Conservation (phyloP, 2,113 vertebrate genomes). For the Lycocorax pyrrhopterus region DNA sequence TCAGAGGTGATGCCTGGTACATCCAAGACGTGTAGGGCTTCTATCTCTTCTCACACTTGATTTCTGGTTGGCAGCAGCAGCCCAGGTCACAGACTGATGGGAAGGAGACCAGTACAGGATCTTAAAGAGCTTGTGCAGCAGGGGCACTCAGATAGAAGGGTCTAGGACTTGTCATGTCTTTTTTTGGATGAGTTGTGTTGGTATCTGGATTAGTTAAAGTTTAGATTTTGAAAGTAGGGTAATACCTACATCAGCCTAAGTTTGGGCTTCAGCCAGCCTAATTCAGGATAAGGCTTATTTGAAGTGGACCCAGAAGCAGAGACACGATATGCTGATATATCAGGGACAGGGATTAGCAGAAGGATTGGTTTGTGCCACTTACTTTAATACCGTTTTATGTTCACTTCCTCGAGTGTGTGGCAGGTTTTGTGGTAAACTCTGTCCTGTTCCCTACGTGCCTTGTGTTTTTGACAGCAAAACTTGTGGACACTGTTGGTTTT, state of each 20-base stretch:
- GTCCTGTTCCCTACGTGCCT: background rate
- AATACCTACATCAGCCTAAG: background rate
- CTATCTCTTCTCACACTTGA: accelerated
- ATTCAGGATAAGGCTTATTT: slow-evolving; percentile 1
- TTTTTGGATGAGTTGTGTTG: background rate
- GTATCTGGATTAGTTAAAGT: background rate
- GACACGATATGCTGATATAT: background rate
- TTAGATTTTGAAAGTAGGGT: background rate
- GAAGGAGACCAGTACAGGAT: background rate
- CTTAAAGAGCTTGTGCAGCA: background rate
- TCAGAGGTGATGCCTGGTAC: background rate
- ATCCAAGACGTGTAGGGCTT: background rate
- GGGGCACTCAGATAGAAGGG: background rate
- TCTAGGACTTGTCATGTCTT: background rate
- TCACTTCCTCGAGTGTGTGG: accelerated
- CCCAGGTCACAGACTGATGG: background rate
- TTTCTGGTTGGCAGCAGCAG: background rate
- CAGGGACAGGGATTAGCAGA: background rate
- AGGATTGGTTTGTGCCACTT: background rate
- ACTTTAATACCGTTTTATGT: background rate
- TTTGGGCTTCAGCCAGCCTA: background rate
- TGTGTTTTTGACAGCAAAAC: background rate
- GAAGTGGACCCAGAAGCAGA: background rate
- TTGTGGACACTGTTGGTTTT: background rate
- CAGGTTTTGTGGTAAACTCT: background rate